Base-by-base conservation (phyloP, 2,113 vertebrate genomes). In the Ammospiza caudacuta region DNA sequence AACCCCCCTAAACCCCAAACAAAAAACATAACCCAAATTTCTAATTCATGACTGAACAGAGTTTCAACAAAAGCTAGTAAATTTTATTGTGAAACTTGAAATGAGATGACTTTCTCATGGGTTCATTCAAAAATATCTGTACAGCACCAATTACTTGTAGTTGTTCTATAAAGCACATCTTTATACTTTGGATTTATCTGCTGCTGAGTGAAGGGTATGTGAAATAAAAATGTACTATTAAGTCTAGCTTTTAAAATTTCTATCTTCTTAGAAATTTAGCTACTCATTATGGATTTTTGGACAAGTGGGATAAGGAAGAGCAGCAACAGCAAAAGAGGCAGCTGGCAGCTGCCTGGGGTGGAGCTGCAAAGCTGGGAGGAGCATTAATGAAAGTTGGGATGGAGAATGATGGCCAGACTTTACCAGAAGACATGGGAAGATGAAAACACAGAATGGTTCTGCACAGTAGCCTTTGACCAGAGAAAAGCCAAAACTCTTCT, bases 381-480 rank as follows among this genome's bases (percentile, higher is more conserved):
- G 12, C n/a, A 62, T 28, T 52, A 33, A 68, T 20, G 55, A 66
- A 84, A 80, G 43, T 6, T 0, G 0, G 15, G 79, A 14, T 0
- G 0, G 68, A 63, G n/a, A 87, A 12, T 33, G 27, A 63, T 47
- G 24, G 18, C 23, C 33, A 58, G 67, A 89, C 12, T 76, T 49
- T 25, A 44, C 35, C 23, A 7, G 59, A 70, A 76, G 31, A 55
- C 41, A 76, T 25, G 9, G 15, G 37, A 82, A 78, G 28, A 62
- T 17, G n/a, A 55, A 61, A 63, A 49, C 85, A 46, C 0, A 5
- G 54, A 31, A 37, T n/a, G 25, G 25, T 90, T 21, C 15, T 66
- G 28, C 12, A 72, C 21, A 43, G 49, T 27, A 63, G 15, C 41
- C 43, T 82, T 78, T 41, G 39, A 16, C 46, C 41, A 69, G 25